These are phyloP conservation scores for Drosophila sulfurigaster DNA, from an alignment of 1,140 invertebrate species.

Conservation along the genomic window DNA sequence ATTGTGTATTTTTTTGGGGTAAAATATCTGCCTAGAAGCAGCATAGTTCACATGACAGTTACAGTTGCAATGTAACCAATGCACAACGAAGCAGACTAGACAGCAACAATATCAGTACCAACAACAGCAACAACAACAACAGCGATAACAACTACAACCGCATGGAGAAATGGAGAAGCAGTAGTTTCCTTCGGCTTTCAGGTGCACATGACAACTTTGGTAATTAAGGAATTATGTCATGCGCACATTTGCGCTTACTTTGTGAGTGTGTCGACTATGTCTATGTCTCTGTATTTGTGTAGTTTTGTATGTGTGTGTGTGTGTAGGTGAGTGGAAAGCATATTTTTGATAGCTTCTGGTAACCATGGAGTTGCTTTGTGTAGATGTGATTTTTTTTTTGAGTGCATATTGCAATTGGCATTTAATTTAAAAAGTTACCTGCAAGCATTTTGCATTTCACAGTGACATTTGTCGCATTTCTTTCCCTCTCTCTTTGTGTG, in stretches of 20 bases:
- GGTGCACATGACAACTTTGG: conserved; percentile 75
- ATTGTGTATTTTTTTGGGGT: background rate
- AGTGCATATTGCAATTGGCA: conserved; percentile 68
- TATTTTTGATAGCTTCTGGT: conserved; percentile 60
- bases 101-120: background rate
- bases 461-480: conserved; percentile 41
- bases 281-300: conserved; percentile 10
- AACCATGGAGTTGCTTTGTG: conserved; percentile 53
- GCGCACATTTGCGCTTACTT: conserved; percentile 57
- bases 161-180: conserved; percentile 3
- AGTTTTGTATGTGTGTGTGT: conserved; percentile 10
- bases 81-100: background rate
- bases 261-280: background rate
- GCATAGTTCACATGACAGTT: conserved; percentile 20
- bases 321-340: conserved; percentile 12
- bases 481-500: background rate
- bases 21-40: background rate
- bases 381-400: conserved; percentile 25
- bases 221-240: conserved; percentile 82
- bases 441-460: conserved; percentile 29
- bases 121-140: background rate
- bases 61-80: conserved; percentile 1
- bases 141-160: conserved; percentile 14
- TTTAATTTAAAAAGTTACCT: conserved; percentile 67
- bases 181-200: conserved; percentile 35